phyloP scores from a whole-genome alignment of 2,113 vertebrate species.

The Dromiciops gliroides region DNA sequence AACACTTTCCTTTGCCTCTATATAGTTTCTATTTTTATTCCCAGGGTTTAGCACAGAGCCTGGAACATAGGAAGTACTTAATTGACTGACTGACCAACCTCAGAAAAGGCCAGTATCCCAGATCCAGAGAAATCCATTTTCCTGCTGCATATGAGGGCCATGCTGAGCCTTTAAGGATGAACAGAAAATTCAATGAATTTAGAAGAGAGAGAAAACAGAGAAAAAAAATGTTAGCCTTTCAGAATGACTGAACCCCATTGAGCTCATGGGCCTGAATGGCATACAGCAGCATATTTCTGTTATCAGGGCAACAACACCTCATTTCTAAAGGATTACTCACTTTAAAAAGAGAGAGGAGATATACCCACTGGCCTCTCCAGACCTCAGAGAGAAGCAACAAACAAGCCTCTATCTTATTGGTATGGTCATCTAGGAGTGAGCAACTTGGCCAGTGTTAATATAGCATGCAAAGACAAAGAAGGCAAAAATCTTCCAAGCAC shows the following conservation, averaged over 20 bases:
- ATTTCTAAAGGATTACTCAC: not conserved
- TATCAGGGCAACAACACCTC: not conserved
- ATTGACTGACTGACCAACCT: not conserved
- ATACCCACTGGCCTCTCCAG: not conserved
- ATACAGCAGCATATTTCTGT: not conserved
- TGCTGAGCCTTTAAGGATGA: not conserved
- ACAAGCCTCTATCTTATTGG: not conserved
- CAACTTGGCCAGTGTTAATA: not conserved
- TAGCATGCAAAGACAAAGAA: not conserved
- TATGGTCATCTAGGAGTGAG: not conserved
- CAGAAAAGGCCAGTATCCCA: not conserved
- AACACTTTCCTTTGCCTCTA: not conserved
- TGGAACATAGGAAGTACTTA: not conserved
- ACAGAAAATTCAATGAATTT: not conserved
- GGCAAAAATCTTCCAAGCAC: not conserved
- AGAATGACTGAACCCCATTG: not conserved
- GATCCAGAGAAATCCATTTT: not conserved
- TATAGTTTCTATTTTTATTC: not conserved
- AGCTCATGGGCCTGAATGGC: not conserved
- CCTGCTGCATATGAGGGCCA: not conserved
- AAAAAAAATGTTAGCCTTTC: not conserved
- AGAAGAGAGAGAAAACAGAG: not conserved
- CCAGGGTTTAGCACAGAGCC: not conserved
- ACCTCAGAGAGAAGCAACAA: not conserved
- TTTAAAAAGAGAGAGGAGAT: not conserved